Percentiles rank a stretch among this genome's conserved stretches.
phyloP scores from a whole-genome alignment of 2,113 vertebrate genomes.

The Setophaga coronata region DNA sequence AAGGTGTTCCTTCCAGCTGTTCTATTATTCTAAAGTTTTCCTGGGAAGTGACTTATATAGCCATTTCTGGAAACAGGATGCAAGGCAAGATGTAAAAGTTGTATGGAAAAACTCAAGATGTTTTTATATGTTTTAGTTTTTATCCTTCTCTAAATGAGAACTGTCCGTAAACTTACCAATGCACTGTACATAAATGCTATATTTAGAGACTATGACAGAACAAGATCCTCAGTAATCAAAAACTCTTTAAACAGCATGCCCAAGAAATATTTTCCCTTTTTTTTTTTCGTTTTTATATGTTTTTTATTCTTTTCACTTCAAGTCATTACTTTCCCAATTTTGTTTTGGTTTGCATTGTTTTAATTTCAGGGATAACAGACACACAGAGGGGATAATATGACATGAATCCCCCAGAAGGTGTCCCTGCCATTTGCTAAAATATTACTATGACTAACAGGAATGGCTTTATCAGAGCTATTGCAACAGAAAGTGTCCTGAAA shows the following conservation, averaged over 20 bases:
- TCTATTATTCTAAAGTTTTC: background rate
- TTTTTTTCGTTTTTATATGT: background rate
- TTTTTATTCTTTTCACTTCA: background rate
- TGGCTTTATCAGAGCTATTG: background rate
- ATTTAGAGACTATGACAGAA: background rate
- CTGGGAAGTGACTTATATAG: background rate
- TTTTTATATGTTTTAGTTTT: background rate
- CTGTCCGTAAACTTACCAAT: background rate
- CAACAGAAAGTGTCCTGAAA: background rate
- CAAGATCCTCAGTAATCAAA: background rate
- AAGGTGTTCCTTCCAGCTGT: background rate
- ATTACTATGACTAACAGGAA: background rate
- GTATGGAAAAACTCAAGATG: background rate
- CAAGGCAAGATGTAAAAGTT: background rate
- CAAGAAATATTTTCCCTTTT: background rate
- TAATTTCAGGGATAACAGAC: background rate
- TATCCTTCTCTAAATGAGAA: background rate
- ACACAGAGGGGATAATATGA: background rate
- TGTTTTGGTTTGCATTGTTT: fast-evolving
- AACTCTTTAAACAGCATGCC: background rate
- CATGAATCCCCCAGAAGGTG: background rate
- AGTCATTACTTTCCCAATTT: background rate
- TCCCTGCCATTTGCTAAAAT: background rate
- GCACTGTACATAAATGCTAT: background rate
- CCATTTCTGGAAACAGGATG: background rate